phyloP scores from a whole-genome alignment of 2,888 invertebrate species.

The Gasteruption jaculator region DNA sequence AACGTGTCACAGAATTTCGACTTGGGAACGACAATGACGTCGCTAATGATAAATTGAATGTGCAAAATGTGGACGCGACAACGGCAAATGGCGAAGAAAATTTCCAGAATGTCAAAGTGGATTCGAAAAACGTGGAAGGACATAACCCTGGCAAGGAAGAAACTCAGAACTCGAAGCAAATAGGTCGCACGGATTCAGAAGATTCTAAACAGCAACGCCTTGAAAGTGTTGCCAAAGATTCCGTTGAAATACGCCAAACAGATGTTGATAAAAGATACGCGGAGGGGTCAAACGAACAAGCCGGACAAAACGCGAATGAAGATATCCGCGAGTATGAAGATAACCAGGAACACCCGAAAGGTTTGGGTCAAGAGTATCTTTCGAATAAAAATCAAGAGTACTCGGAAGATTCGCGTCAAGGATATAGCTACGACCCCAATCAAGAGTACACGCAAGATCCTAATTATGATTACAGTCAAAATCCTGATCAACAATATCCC shows the following conservation, averaged over 20 bases:
- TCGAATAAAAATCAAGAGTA: background rate
- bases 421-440: background rate
- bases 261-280: too few relatives aligned
- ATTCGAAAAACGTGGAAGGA: background rate
- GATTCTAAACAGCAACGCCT: too few relatives aligned
- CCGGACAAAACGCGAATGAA: too few relatives aligned
- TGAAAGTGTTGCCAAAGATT: too few relatives aligned
- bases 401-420: background rate
- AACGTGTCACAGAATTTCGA: conserved; percentile 19
- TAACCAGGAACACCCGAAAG: too few relatives aligned
- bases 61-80: background rate
- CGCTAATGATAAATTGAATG: background rate
- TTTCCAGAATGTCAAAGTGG: too few relatives aligned
- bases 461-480: conserved; percentile 11
- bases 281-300: too few relatives aligned
- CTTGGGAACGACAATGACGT: conserved; percentile 12
- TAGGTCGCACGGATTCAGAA: too few relatives aligned
- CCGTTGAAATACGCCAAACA: too few relatives aligned
- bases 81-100: conserved; percentile 1
- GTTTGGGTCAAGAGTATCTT: background rate
- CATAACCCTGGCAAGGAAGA: too few relatives aligned
- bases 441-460: conserved; percentile 14
- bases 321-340: too few relatives aligned
- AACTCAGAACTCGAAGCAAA: background rate
- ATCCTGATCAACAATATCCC: conserved; percentile 13